Conservation (phyloP, 2,797 vertebrate species). For the Eutrigla gurnardus region DNA sequence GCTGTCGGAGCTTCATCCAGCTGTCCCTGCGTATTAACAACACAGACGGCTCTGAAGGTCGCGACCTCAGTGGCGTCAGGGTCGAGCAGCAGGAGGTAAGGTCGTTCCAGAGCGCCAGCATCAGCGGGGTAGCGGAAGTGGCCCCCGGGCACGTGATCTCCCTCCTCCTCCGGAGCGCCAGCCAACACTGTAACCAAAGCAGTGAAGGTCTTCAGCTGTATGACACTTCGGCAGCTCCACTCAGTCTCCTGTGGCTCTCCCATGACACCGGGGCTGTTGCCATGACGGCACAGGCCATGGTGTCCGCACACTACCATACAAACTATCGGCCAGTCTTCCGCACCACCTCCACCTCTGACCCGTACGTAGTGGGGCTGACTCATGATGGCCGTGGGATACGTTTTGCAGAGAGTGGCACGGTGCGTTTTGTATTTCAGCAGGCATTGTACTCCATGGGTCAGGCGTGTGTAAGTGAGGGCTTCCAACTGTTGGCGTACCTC, state of each 20-base stretch:
- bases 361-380: constrained; percentile 87
- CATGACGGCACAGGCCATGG: constrained; percentile 86
- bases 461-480: constrained; percentile 86
- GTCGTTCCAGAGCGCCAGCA: constrained; percentile 84
- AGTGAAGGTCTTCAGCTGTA: constrained; percentile 84
- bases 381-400: constrained; percentile 88
- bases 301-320: constrained; percentile 89
- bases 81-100: constrained; percentile 87
- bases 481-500: constrained; percentile 87
- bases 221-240: constrained; percentile 69
- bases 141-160: constrained; percentile 84
- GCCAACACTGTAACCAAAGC: constrained; percentile 88
- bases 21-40: constrained; percentile 86
- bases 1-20: constrained; percentile 90
- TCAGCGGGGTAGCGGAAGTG: constrained; percentile 87
- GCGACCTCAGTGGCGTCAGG: constrained; percentile 85
- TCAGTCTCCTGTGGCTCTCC: constrained; percentile 92
- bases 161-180: constrained; percentile 85
- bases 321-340: constrained; percentile 89
- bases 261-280: constrained; percentile 90
- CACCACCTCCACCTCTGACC: constrained; percentile 86
- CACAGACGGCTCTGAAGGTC: constrained; percentile 81
- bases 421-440: constrained; percentile 92
- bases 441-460: constrained; percentile 91
- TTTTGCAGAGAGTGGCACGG: constrained; percentile 86